Base-by-base conservation (phyloP, 2,888 invertebrate genomes). In the Limulus polyphemus region DNA sequence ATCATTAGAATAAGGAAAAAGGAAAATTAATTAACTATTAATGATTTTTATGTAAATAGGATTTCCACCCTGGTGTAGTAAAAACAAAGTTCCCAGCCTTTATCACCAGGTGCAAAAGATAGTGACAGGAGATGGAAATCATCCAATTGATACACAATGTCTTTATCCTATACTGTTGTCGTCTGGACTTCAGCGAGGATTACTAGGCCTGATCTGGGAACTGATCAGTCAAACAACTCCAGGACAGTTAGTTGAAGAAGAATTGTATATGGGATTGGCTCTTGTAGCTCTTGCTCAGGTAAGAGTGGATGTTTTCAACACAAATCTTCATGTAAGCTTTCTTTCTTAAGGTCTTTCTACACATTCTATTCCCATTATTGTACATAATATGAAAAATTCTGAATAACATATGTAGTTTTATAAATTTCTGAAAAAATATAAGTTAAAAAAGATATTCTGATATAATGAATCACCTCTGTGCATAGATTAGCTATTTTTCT, bases 281-380 rank as follows among this genome's bases (percentile, higher is more conserved):
- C 70, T 80, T 47, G 75, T 80, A 55, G 78, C 79, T 13, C 70
- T 79, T 2, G 76, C 77, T 11, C 80, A 80, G 77, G 78, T 78
- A 63, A 52, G 60, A 54, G 47, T 68, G n/a, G 14, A 11, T 11
- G 9, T 47, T 50, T 50, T 9, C 13, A 1, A 32, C 3, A 32
- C 32, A 32, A 5, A 32, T 32, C 5, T 32, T 32, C 3, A 32
- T 32, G 32, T 32, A 2, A 32, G 3, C 32, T 32, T 32, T 32
- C 32, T 32, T 7, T 32, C 7, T 32, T 32, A 32, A 32, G 32
- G 32, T 32, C 32, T 32, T 32, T 32, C 32, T 32, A 32, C 32
- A 32, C 32, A 32, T 32, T 32, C 32, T 32, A 0, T 32, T 32
- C 32, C 0, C 32, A 32, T 32, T 32, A 32, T 32, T 32, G 32